Evolutionary conservation across 2,797 vertebrate species (phyloP), one percentile per base, ranked within the genome.

Genomic region (Perodicticus potto): DNA sequence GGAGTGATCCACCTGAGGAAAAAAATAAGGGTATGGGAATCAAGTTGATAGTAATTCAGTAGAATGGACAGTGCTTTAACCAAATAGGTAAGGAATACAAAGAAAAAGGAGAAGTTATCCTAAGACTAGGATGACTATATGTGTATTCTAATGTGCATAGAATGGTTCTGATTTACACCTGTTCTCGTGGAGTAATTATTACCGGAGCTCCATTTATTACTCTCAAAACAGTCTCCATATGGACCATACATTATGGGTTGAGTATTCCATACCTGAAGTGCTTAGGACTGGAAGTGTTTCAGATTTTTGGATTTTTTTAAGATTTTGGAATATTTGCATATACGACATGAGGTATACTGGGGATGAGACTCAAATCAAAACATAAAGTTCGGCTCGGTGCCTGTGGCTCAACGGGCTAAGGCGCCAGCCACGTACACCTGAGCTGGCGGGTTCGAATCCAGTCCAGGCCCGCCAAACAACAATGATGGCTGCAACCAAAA

Each of bases 131-230:
- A n/a, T 87, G 32, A 81, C 37, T 12, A n/a, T 3, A 25, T 67
- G 43, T 3, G 22, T 73, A 16, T 37, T 34, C n/a, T 89, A 45
- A 20, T 88, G 61, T 73, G 73, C 69, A 87, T 27, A 65, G 25
- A 61, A 32, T 0, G 14, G 37, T 88, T 34, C 73, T 76, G 27
- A 49, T 70, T 89, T 84, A 93, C 11, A 94, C 3, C 16, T 57
- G n/a, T 53, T 92, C 73, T 82, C 27, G 61, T 88, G 34, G 59
- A 84, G 40, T 49, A 55, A 40, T 91, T 84, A 83, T 77, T 95
- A 83, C 4, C 20, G 82, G 29, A 72, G 63, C 16, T 74, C n/a
- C 5, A 19, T 78, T 94, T 94, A 92, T 94, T 82, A 96, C 37
- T 82, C 49, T 85, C 20, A 37, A 53, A 80, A 77, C 22, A 45